A percentile compares a stretch with the other conserved stretches of the same genome.
Conservation (phyloP, 1,140 invertebrate species). For the Lucilia cuprina region DNA sequence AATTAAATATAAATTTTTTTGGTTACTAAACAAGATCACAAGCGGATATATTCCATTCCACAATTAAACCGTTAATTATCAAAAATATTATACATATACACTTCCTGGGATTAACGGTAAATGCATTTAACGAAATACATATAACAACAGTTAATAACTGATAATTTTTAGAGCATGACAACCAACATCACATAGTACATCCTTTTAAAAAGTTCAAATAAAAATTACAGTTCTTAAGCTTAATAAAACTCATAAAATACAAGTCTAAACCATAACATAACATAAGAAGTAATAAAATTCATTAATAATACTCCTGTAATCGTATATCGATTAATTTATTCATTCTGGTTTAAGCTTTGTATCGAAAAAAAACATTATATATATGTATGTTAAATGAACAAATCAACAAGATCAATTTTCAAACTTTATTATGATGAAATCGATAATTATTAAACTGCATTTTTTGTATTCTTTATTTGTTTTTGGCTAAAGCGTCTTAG, state of each 20-base stretch:
- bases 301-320: background rate
- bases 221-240: background rate
- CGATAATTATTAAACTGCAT: background rate
- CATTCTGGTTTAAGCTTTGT: background rate
- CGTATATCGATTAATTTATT: background rate
- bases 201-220: background rate
- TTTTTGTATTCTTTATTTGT: background rate
- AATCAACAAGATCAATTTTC: background rate
- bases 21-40: background rate
- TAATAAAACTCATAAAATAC: background rate
- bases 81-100: background rate
- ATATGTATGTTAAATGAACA: background rate
- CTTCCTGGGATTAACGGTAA: slow-evolving; percentile 26
- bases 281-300: background rate
- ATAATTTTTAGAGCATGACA: slow-evolving; percentile 25
- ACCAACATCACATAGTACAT: background rate
- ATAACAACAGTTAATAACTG: slow-evolving; percentile 15
- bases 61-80: background rate
- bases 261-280: background rate
- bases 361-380: background rate
- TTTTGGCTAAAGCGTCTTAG: background rate
- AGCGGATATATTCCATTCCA: background rate
- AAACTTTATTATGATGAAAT: background rate
- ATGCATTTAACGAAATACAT: background rate
- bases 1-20: background rate